A percentile compares a stretch with the other conserved stretches of the same genome.
These are phyloP conservation scores for Pelecanus crispus DNA, from an alignment of 2,113 vertebrate genomes.

Conservation along the genomic window DNA sequence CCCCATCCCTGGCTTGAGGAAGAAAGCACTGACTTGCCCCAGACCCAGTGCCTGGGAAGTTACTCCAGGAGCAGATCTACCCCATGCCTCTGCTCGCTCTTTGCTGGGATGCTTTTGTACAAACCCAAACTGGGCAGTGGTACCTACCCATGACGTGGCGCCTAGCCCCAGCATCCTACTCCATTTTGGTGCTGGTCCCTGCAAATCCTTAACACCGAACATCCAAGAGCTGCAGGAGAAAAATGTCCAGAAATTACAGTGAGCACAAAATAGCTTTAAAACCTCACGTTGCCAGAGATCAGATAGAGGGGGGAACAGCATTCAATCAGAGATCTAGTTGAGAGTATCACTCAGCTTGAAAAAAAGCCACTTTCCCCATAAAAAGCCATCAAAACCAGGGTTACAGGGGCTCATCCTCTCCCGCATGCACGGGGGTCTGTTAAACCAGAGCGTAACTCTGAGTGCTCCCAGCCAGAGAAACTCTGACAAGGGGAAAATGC, in stretches of 20 bases:
- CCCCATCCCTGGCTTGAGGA: not conserved
- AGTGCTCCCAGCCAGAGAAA: not conserved
- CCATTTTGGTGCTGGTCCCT: not conserved
- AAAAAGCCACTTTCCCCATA: not conserved
- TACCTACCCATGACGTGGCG: accelerated
- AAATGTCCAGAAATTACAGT: not conserved
- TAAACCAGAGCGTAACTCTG: not conserved
- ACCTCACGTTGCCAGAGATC: not conserved
- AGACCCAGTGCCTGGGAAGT: not conserved
- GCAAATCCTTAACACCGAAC: not conserved
- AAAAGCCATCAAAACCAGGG: not conserved
- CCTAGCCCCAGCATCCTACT: not conserved
- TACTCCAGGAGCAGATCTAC: not conserved
- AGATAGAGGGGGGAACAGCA: not conserved
- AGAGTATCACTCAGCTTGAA: not conserved
- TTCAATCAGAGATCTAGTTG: not conserved
- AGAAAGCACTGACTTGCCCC: not conserved
- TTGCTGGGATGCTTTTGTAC: not conserved
- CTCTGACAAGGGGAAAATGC: not conserved
- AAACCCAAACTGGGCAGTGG: not conserved
- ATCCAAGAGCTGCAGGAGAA: not conserved
- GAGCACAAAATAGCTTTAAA: not conserved
- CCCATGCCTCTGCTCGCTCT: not conserved
- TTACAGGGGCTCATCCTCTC: not conserved
- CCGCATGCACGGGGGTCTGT: accelerated